Conservation (phyloP, 2,888 invertebrate species). For the Apeira syringaria region DNA sequence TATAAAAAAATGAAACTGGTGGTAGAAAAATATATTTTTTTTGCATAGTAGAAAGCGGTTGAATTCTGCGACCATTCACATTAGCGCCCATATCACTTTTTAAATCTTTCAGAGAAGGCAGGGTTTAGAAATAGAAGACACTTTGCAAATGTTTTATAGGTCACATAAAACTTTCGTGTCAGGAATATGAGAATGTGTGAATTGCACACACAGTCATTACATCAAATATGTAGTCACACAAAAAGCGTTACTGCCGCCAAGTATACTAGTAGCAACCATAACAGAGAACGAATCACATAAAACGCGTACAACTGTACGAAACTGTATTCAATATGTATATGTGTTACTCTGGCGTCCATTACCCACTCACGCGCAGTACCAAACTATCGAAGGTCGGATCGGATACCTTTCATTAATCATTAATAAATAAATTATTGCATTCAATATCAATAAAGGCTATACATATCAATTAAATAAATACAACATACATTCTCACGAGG, state of each 20-base stretch:
- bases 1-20: not conserved
- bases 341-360: constrained; percentile 23
- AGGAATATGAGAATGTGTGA: constrained; percentile 8
- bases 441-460: constrained; percentile 50
- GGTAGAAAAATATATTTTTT: too few relatives aligned
- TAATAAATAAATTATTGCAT: constrained; percentile 48
- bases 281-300: constrained; percentile 45
- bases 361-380: constrained; percentile 29
- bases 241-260: constrained; percentile 39
- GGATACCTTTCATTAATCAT: constrained; percentile 41
- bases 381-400: constrained; percentile 38
- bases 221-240: constrained; percentile 37
- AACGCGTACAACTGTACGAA: constrained; percentile 40
- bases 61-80: too few relatives aligned
- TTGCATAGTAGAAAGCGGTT: not conserved
- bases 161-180: constrained; percentile 14
- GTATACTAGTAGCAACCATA: constrained; percentile 51
- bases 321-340: constrained; percentile 41
- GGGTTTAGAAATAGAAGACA: constrained; percentile 9
- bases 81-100: not conserved
- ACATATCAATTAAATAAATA: constrained; percentile 48
- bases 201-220: constrained; percentile 7
- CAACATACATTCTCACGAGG: constrained; percentile 43
- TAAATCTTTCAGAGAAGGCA: constrained; percentile 1
- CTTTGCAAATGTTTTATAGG: constrained; percentile 6